These are phyloP conservation scores for Amaurobius ferox DNA, from an alignment of 2,888 invertebrate species.

Conservation along the genomic window DNA sequence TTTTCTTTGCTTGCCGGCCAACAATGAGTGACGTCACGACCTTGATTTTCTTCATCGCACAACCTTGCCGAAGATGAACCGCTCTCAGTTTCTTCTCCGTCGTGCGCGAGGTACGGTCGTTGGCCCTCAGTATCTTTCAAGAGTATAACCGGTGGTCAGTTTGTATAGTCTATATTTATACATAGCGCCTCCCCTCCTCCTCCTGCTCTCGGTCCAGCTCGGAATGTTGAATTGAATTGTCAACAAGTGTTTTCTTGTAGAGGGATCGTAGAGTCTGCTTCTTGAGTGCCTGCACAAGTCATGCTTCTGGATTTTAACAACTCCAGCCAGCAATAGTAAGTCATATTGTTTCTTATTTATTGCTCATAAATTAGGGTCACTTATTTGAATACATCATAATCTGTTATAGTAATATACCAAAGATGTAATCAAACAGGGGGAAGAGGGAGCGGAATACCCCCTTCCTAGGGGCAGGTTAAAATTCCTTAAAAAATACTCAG, in stretches of 20 bases:
- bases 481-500: no score
- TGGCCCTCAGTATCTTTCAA: background rate
- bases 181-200: background rate
- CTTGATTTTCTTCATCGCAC: slow-evolving; percentile 38
- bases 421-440: no score
- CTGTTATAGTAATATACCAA: no score
- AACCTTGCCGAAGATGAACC: slow-evolving; percentile 38
- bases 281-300: background rate
- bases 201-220: slow-evolving; percentile 24
- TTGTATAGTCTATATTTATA: background rate
- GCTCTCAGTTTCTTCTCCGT: slow-evolving; percentile 58
- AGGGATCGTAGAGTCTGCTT: slow-evolving; percentile 17
- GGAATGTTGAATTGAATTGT: slow-evolving; percentile 41
- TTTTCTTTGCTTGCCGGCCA: background rate
- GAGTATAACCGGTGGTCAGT: background rate
- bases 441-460: no score
- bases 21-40: slow-evolving; percentile 55
- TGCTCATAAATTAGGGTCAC: no score
- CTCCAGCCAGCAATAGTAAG: slow-evolving; percentile 45
- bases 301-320: slow-evolving; percentile 64
- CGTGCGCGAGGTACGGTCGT: slow-evolving; percentile 27
- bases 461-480: no score
- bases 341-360: no score
- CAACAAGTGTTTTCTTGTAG: slow-evolving; percentile 26
- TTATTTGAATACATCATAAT: no score